Evolutionary conservation across 2,888 invertebrate species (phyloP), one percentile per base, ranked within the genome.

Genomic region (Lycophotia porphyrea): DNA sequence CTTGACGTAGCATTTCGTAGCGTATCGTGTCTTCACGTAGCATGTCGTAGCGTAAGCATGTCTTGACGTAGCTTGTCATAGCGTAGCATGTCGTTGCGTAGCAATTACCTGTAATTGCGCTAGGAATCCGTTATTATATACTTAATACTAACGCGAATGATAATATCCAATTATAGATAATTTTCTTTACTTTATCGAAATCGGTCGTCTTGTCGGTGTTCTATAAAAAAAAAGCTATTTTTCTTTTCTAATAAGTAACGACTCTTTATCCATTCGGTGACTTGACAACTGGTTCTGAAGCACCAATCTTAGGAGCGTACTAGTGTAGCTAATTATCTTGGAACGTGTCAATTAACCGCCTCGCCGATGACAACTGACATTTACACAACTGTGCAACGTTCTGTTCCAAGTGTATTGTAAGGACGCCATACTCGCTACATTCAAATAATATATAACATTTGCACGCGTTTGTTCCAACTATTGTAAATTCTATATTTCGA

Each of bases 331-430:
- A 81, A 76, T 76, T 73, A 73, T 76, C 44, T 61, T 27, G 74
- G 75, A 74, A 75, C 76, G 80, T 87, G 71, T 76, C 78, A 85
- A 83, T 76, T 65, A 75, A 65, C 36, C 74, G 65, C 65, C 76
- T 71, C 66, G 73, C 42, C 67, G 72, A 52, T 82, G 85, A 91
- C 91, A 91, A 90, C 88, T 89, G 93, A 91, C 92, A 90, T 93
- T 93, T 93, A 90, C 91, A 93, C 93, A 93, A 92, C 88, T 92
- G 92, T 66, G 77, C 67, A 64, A 58, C 70, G 67, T 63, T 80
- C 63, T 80, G 66, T 70, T 34, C 24, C 65, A 63, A 63, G 31
- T 18, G 36, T 65, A 73, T 66, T 52, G 68, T 66, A 71, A 36
- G 60, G 21, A 42, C 47, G 65, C 69, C 70, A 36, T 64, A 42